These are phyloP conservation scores for Umimayanthus kanabou DNA, from an alignment of 92 coral and sea anemone species.

Conservation along the genomic window DNA sequence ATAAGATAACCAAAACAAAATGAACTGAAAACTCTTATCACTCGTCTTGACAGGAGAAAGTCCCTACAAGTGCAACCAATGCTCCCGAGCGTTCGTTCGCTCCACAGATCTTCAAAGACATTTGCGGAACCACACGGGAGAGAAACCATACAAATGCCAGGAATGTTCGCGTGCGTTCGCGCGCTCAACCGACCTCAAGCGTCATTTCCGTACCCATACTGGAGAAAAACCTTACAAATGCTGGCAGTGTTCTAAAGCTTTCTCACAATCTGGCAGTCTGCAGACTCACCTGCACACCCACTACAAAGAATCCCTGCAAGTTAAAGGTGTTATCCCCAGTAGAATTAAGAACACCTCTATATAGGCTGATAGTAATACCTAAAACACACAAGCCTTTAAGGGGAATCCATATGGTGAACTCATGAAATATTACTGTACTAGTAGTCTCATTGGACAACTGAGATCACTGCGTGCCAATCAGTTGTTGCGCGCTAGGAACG, in stretches of 20 bases:
- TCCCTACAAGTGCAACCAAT: slow-evolving; percentile 99
- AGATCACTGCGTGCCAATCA: not conserved
- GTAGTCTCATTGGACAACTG: not conserved
- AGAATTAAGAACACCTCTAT: slow-evolving; percentile 4
- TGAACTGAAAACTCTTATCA: not conserved
- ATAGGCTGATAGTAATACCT: not conserved
- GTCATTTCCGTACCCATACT: slow-evolving; percentile 97
- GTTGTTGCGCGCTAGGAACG: too few relatives aligned
- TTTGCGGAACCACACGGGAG: slow-evolving; percentile 96
- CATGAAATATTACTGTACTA: not conserved
- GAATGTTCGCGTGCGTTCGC: slow-evolving; percentile 98
- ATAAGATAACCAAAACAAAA: not conserved
- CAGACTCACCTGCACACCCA: slow-evolving; percentile 97
- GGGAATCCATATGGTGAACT: too few relatives aligned
- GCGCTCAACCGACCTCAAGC: slow-evolving; percentile 97
- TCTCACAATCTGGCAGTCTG: slow-evolving; percentile 95
- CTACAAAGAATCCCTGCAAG: slow-evolving; percentile 89
- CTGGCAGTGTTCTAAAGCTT: slow-evolving; percentile 99
- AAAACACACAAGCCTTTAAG: not conserved
- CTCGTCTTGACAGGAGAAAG: slow-evolving; percentile 77
- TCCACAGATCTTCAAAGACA: slow-evolving; percentile 99
- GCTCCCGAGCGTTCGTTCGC: slow-evolving; percentile 98
- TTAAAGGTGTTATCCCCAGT: slow-evolving; percentile 78
- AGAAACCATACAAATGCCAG: slow-evolving; percentile 94
- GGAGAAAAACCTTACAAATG: slow-evolving; percentile 99